These are phyloP conservation scores for Leiothrix lutea DNA, from an alignment of 2,113 vertebrate genomes.

Conservation along the genomic window DNA sequence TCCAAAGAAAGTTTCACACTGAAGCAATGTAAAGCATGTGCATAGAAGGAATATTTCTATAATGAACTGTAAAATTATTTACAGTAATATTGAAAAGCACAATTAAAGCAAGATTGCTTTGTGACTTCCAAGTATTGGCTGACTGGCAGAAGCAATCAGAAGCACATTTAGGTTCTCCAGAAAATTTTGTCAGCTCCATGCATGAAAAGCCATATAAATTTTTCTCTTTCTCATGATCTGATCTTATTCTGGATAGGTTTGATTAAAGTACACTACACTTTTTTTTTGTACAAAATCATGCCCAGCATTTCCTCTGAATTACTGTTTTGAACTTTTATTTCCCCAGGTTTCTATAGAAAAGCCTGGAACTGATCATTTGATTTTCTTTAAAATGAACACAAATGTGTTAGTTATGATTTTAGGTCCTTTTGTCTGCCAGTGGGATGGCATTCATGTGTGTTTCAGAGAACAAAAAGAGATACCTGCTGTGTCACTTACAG, in stretches of 20 bases:
- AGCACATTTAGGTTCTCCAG: neutral
- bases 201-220: neutral
- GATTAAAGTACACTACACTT: neutral
- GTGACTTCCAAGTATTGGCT: neutral
- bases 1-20: neutral
- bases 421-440: neutral
- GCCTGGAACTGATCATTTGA: neutral
- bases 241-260: neutral
- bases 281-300: neutral
- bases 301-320: neutral
- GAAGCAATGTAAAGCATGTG: neutral
- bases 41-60: neutral
- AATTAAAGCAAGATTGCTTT: neutral
- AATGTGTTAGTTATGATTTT: neutral
- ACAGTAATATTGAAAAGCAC: neutral
- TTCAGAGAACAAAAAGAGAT: neutral
- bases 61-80: neutral
- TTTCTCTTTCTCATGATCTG: neutral
- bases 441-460: neutral
- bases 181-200: neutral
- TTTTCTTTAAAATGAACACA: slow-evolving; percentile 14
- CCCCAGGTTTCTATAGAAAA: neutral
- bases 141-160: neutral
- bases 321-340: neutral
- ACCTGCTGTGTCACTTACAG: neutral